Evolutionary conservation across 2,888 invertebrate species (phyloP).

Genomic region (Tridacna gigas): DNA sequence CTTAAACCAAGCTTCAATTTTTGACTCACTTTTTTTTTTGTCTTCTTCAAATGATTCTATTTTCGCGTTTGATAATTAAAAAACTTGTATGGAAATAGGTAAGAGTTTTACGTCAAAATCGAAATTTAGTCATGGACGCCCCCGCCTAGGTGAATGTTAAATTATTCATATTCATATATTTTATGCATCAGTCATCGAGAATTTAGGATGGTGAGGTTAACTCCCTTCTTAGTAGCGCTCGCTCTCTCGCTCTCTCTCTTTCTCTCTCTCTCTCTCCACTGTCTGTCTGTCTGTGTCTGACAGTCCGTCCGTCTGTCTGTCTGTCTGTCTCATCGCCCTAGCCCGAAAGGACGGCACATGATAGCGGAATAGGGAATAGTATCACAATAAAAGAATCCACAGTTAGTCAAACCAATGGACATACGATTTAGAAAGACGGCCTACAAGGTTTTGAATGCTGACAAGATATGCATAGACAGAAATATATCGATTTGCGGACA

Average conservation of each 20-base stretch:
- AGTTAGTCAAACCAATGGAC: background rate
- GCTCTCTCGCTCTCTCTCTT: background rate
- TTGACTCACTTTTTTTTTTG: too few relatives aligned
- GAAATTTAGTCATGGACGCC: background rate
- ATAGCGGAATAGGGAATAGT: background rate
- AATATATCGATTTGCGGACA: background rate
- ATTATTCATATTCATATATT: background rate
- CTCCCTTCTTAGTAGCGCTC: background rate
- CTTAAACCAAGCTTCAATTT: too few relatives aligned
- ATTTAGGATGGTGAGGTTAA: background rate
- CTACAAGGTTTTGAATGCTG: background rate
- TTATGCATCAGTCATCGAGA: background rate
- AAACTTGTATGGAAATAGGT: background rate
- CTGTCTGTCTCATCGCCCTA: background rate
- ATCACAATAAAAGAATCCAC: background rate
- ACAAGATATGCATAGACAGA: background rate
- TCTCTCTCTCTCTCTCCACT: too few relatives aligned
- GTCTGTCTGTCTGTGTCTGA: too few relatives aligned
- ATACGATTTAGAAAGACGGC: background rate
- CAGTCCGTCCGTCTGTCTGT: too few relatives aligned
- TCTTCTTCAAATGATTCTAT: too few relatives aligned
- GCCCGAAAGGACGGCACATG: background rate
- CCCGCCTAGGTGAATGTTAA: background rate
- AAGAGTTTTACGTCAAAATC: background rate
- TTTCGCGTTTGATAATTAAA: too few relatives aligned